phyloP scores from a whole-genome alignment of 2,888 invertebrate genomes.

The Lycocerus yunnanus region DNA sequence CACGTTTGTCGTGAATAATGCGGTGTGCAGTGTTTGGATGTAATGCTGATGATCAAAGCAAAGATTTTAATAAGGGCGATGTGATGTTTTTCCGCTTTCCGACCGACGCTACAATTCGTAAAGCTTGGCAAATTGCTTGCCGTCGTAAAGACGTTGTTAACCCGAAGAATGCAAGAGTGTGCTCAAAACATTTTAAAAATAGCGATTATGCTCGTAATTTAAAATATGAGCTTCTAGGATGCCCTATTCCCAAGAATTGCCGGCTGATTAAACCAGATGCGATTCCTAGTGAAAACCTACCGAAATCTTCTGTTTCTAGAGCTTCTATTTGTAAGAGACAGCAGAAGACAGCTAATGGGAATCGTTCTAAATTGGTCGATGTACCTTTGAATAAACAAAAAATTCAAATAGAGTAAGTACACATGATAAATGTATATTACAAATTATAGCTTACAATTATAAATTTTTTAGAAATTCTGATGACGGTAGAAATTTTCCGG shows the following conservation, averaged over 20 bases:
- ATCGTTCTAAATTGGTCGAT: too few relatives aligned
- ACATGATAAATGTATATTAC: too few relatives aligned
- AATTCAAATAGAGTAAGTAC: too few relatives aligned
- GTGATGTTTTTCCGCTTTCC: slow-evolving; percentile 1
- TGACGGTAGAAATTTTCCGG: too few relatives aligned
- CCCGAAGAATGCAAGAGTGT: neutral
- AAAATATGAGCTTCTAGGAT: neutral
- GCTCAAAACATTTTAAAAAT: neutral
- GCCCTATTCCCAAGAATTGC: neutral
- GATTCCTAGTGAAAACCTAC: too few relatives aligned
- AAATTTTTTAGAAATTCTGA: too few relatives aligned
- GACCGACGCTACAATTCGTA: neutral
- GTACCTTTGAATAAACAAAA: too few relatives aligned
- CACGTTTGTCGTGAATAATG: too few relatives aligned
- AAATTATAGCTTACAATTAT: too few relatives aligned
- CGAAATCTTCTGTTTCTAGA: too few relatives aligned
- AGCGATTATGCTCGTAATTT: neutral
- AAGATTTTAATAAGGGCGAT: slow-evolving; percentile 1
- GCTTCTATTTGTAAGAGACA: too few relatives aligned
- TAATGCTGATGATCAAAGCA: neutral
- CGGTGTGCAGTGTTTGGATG: slow-evolving; percentile 5
- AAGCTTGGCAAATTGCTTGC: neutral
- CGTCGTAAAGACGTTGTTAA: neutral
- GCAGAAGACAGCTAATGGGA: too few relatives aligned
- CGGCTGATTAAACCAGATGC: neutral